Base-by-base conservation (phyloP, 2,797 vertebrate genomes). In the Coccyzus lansbergi region DNA sequence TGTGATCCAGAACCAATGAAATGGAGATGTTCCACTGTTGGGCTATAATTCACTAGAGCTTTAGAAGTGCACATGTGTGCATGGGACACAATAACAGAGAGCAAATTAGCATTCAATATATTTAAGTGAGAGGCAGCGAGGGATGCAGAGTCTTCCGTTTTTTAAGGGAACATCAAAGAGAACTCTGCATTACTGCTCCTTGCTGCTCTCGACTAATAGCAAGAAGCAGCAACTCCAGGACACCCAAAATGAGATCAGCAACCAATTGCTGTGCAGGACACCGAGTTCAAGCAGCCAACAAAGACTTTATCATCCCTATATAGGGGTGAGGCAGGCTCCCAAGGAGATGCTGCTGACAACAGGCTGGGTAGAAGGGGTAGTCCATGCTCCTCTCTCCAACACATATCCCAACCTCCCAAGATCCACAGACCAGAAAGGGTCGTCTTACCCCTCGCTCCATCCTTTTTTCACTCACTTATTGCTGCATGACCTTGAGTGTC, bases 261-360 rank as follows among this genome's bases (percentile, higher is more conserved):
- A 10, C 44, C 16, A 6, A n/a, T 20, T 4, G 75, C 21, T 60
- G 46, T 16, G 28, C 38, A 38, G 72, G 25, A 53, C 25, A 44
- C 8, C 7, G 0, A 0, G n/a, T 7, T 33, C 52, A 44, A 64
- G 28, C 13, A 74, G 24, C 5, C 4, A 0, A 15, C 17, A 36
- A 65, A 42, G 34, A 18, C 8, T 25, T 53, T 10, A 7, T 34
- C 29, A 0, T 26, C 74, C 55, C 38, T 36, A 8, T 36, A 8
- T 6, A 21, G 15, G 44, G 26, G 29, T 31, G 7, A 42, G 26
- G 17, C 15, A 46, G 28, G 15, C 9, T 69, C 28, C 60, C n/a
- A 12, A 40, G 44, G 12, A 70, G 34, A 22, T 40, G 28, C 17
- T 60, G 13, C 29, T 71, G 40, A 24, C 71, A 34, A 36, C 12